These are phyloP conservation scores for Ochropleura plecta DNA, from an alignment of 2,888 invertebrate species.

Conservation along the genomic window DNA sequence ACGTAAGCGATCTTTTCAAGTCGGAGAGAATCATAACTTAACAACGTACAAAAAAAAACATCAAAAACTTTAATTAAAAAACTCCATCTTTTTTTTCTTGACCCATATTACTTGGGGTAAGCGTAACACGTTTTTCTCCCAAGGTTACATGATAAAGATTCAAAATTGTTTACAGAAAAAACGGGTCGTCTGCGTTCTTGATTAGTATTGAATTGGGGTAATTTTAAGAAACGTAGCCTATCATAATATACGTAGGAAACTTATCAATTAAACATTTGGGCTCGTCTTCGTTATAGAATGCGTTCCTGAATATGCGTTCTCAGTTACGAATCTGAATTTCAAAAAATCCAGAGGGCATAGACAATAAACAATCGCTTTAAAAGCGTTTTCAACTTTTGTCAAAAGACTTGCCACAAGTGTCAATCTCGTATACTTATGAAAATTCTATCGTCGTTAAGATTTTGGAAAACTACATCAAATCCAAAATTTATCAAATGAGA, in stretches of 20 bases:
- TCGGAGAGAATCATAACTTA: neutral
- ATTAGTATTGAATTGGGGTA: conserved; percentile 5
- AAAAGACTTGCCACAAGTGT: neutral
- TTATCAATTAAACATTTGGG: conserved; percentile 8
- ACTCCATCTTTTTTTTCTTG: neutral
- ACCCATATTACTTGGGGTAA: neutral
- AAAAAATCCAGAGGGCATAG: neutral
- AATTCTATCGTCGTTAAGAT: no score
- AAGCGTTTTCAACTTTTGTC: neutral
- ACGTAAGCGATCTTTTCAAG: neutral
- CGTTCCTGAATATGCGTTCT: neutral
- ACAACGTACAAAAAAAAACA: neutral
- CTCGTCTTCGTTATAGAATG: conserved; percentile 39
- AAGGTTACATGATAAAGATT: neutral
- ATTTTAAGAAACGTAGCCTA: conserved; percentile 16
- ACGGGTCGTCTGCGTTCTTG: neutral
- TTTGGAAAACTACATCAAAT: neutral
- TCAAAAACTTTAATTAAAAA: neutral
- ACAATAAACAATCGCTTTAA: neutral
- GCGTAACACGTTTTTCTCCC: neutral
- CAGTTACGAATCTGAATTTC: conserved; percentile 2
- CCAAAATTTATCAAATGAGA: neutral
- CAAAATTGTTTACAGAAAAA: no score
- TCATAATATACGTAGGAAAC: conserved; percentile 5
- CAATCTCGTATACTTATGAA: neutral